phyloP scores from a whole-genome alignment of 2,797 vertebrate genomes.

The Sebastes vulpes region DNA sequence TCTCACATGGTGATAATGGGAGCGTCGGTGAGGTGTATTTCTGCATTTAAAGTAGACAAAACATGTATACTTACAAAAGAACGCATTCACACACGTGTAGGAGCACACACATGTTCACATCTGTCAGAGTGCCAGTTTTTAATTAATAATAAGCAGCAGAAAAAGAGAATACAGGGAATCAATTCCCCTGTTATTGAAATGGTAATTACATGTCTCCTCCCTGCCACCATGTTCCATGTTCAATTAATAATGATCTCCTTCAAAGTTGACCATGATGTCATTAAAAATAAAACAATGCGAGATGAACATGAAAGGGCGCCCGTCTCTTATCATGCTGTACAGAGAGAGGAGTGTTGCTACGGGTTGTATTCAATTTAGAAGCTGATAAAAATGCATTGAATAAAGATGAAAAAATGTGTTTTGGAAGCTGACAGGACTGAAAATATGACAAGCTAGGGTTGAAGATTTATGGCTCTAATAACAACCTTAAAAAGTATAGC shows the following conservation, averaged over 20 bases:
- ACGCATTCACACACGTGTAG: background rate
- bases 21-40: background rate
- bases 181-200: slow-evolving; percentile 58
- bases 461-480: background rate
- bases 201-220: slow-evolving; percentile 56
- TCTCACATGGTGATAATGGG: slow-evolving; percentile 45
- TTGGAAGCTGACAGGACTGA: background rate
- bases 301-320: slow-evolving; percentile 38
- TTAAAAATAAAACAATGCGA: slow-evolving; percentile 55
- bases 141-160: slow-evolving; percentile 8
- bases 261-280: slow-evolving; percentile 42
- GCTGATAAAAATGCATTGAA: slow-evolving; percentile 23
- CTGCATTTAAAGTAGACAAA: slow-evolving; percentile 4
- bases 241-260: slow-evolving; percentile 62
- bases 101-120: background rate
- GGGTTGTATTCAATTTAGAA: slow-evolving; percentile 30
- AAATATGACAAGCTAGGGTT: background rate
- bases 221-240: slow-evolving; percentile 30
- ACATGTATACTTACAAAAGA: background rate
- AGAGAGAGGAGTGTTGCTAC: background rate
- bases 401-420: slow-evolving; percentile 6
- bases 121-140: background rate
- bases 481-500: background rate
- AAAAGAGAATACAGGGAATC: slow-evolving; percentile 39
- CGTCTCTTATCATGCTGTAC: slow-evolving; percentile 4